Evolutionary conservation across 2,113 vertebrate species (phyloP).

Genomic region (Romanogobio albipinnatus): DNA sequence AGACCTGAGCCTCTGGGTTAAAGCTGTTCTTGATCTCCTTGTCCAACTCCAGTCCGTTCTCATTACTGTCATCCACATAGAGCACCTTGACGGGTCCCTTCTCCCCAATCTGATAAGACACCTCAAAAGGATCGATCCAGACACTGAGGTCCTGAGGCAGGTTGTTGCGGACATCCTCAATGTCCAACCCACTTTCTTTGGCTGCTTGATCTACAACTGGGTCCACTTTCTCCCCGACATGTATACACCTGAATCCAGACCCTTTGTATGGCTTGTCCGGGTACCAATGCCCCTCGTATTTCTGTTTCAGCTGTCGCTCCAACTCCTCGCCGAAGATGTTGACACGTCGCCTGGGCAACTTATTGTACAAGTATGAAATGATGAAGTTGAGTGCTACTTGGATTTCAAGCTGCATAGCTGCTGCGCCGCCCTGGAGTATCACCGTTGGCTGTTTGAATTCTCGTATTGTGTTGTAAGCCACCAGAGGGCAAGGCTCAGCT

Average conservation of each 20-base stretch:
- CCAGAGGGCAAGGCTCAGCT: conserved; percentile 71
- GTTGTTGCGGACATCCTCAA: conserved; percentile 96
- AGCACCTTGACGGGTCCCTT: conserved; percentile 98
- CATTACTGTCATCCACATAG: conserved; percentile 92
- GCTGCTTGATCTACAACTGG: conserved; percentile 96
- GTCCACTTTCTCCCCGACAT: conserved; percentile 97
- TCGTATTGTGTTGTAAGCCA: conserved; percentile 67
- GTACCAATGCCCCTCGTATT: conserved; percentile 99
- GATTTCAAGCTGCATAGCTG: conserved; percentile 99
- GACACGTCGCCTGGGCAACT: conserved; percentile 95
- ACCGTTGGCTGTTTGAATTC: conserved; percentile 45
- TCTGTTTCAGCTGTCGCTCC: conserved; percentile 95
- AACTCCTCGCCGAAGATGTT: conserved; percentile 99
- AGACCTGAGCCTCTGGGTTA: conserved; percentile 98
- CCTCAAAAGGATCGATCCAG: conserved; percentile 98
- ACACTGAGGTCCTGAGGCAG: conserved; percentile 98
- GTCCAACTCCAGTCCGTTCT: conserved; percentile 92
- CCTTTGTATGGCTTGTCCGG: conserved; percentile 99
- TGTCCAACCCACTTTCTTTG: conserved; percentile 97
- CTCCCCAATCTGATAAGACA: conserved; percentile 98
- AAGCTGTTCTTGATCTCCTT: conserved; percentile 99
- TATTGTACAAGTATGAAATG: conserved; percentile 99
- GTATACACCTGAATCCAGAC: conserved; percentile 97
- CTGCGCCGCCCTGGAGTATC: conserved; percentile 74
- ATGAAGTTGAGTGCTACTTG: conserved; percentile 99